Evolutionary conservation across 2,113 vertebrate genomes (phyloP).

Genomic region (Apeltes quadracus): DNA sequence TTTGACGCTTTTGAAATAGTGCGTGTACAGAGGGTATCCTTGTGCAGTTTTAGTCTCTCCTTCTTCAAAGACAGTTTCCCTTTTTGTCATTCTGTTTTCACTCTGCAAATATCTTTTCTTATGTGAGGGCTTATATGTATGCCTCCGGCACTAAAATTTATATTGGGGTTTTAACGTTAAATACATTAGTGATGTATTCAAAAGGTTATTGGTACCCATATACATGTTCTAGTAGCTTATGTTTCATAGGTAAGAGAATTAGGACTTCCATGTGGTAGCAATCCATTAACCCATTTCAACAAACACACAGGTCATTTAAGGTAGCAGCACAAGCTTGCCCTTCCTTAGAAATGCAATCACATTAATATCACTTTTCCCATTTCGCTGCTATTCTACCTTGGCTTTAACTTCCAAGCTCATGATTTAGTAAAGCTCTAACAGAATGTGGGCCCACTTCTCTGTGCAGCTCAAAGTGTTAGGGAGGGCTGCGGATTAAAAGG

Average conservation of each 20-base stretch:
- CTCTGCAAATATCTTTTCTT: background rate
- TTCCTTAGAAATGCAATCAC: background rate
- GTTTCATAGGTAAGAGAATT: constrained; percentile 23
- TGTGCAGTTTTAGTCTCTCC: background rate
- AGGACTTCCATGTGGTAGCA: constrained; percentile 17
- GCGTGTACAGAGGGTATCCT: background rate
- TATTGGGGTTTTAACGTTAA: constrained; percentile 19
- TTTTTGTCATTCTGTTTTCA: constrained; percentile 16
- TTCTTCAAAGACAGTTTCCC: background rate
- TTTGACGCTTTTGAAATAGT: background rate
- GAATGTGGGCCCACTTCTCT: constrained; percentile 59
- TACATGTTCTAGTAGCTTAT: constrained; percentile 6
- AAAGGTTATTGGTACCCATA: constrained; percentile 44
- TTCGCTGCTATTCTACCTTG: constrained; percentile 23
- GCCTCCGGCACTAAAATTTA: constrained; percentile 10
- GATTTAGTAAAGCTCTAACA: constrained; percentile 64
- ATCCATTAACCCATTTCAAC: constrained; percentile 18
- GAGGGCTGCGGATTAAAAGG: constrained; percentile 77
- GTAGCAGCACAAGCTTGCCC: constrained; percentile 2
- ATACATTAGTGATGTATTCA: constrained; percentile 33
- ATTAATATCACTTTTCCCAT: constrained; percentile 29
- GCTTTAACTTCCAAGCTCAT: constrained; percentile 42
- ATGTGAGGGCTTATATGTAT: constrained; percentile 6
- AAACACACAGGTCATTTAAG: constrained; percentile 15
- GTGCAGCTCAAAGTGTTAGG: constrained; percentile 52